phyloP scores from a whole-genome alignment of 2,888 invertebrate genomes.

The Phytoseiulus persimilis region DNA sequence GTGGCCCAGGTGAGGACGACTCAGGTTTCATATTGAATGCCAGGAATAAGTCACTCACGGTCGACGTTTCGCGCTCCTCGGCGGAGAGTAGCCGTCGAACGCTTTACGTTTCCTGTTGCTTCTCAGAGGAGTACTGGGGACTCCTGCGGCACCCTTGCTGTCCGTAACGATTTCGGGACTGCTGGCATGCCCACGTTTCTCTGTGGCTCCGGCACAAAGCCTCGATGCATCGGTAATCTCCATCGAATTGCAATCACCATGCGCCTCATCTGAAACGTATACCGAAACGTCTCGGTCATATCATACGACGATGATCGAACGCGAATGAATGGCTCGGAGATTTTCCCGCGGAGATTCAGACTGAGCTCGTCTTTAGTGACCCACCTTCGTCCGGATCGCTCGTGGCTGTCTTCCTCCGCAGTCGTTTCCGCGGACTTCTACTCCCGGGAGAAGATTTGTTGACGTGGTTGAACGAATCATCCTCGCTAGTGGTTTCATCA shows the following conservation, averaged over 20 bases:
- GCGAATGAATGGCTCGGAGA: too few species aligned
- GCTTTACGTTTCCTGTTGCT: background rate
- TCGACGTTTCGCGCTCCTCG: background rate
- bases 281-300: background rate
- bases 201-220: background rate
- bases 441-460: background rate
- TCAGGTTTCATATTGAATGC: too few species aligned
- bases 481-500: slow-evolving; percentile 5
- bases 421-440: background rate
- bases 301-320: background rate
- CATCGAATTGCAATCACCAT: background rate
- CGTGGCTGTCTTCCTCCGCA: background rate
- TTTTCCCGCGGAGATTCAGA: too few species aligned
- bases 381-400: background rate
- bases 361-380: background rate
- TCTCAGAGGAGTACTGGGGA: background rate
- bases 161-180: slow-evolving; percentile 34
- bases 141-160: background rate
- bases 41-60: background rate
- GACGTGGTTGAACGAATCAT: background rate
- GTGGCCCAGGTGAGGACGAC: too few species aligned
- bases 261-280: background rate
- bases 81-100: background rate
- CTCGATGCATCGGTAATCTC: background rate
- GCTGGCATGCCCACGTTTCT: background rate